phyloP scores from a whole-genome alignment of 1,140 invertebrate genomes.

The Musca vetustissima region DNA sequence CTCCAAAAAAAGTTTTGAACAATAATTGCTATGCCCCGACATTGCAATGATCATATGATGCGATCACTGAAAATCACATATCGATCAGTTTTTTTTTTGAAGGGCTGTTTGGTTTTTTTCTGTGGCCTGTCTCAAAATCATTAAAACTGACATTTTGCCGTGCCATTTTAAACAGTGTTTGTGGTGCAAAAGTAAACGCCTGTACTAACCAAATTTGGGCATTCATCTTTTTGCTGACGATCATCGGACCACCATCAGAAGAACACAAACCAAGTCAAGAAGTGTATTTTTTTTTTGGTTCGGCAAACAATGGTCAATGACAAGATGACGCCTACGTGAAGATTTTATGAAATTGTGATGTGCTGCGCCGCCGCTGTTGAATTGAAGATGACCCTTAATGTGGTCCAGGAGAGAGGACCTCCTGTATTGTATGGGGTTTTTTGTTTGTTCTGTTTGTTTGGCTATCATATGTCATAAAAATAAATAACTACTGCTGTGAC shows the following conservation, averaged over 20 bases:
- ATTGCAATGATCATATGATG: too few relatives aligned
- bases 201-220: constrained; percentile 16
- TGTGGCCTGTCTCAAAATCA: neutral
- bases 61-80: too few relatives aligned
- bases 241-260: too few relatives aligned
- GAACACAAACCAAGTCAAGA: too few relatives aligned
- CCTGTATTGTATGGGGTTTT: neutral
- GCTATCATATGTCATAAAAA: constrained; percentile 50
- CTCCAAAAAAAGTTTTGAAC: too few relatives aligned
- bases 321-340: constrained; percentile 20
- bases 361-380: neutral
- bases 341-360: neutral
- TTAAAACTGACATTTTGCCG: too few relatives aligned
- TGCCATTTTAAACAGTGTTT: constrained; percentile 6
- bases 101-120: neutral
- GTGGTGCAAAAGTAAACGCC: constrained; percentile 23
- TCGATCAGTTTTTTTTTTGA: too few relatives aligned
- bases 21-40: constrained; percentile 4
- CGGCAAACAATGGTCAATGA: constrained; percentile 4
- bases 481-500: constrained; percentile 55
- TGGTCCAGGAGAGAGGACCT: neutral
- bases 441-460: too few relatives aligned
- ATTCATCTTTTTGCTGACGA: neutral
- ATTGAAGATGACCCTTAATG: too few relatives aligned
- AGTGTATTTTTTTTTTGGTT: neutral